These are phyloP conservation scores for Physella acuta DNA, from an alignment of 1,140 invertebrate species.

Conservation along the genomic window DNA sequence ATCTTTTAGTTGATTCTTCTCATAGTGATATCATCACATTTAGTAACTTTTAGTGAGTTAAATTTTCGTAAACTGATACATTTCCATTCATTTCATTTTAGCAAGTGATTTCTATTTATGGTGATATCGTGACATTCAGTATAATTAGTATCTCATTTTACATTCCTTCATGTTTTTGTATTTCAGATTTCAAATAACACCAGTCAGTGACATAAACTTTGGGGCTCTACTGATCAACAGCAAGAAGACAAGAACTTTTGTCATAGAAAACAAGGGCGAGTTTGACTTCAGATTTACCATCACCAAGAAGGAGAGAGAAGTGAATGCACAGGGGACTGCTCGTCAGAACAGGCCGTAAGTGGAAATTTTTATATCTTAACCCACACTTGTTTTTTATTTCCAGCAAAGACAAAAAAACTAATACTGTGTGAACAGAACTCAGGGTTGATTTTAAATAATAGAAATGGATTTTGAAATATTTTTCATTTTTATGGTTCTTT, in stretches of 20 bases:
- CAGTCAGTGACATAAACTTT: constrained; percentile 59
- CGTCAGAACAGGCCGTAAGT: constrained; percentile 48
- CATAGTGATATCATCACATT: too few relatives aligned
- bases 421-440: too few relatives aligned
- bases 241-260: constrained; percentile 55
- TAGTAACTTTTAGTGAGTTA: too few relatives aligned
- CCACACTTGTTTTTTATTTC: too few relatives aligned
- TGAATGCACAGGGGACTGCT: constrained; percentile 28
- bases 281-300: constrained; percentile 61
- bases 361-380: too few relatives aligned
- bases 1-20: too few relatives aligned
- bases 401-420: too few relatives aligned
- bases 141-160: not conserved
- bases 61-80: too few relatives aligned
- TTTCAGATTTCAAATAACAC: constrained; percentile 54
- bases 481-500: too few relatives aligned
- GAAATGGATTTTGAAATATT: too few relatives aligned
- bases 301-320: constrained; percentile 47
- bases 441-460: too few relatives aligned
- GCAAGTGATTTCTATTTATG: not conserved
- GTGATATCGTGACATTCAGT: not conserved
- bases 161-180: constrained; percentile 2
- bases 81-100: not conserved
- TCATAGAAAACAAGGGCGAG: constrained; percentile 60
- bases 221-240: constrained; percentile 56